Percentiles rank a stretch among this genome's conserved stretches.
Evolutionary conservation across 2,797 vertebrate species (phyloP).

Genomic region (Eurystomus glaucurus): DNA sequence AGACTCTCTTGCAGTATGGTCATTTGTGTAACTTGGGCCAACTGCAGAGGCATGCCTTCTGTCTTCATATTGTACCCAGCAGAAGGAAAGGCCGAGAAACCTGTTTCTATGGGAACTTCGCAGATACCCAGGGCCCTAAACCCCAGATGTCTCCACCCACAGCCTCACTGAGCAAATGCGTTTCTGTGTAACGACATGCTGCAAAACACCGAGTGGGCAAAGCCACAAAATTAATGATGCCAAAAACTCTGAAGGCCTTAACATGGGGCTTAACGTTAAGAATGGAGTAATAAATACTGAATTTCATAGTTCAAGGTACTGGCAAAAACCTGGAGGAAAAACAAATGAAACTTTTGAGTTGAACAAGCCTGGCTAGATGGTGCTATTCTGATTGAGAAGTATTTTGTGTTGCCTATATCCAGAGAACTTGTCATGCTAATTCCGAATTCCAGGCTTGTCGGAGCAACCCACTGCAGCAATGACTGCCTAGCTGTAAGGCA

Average conservation of each 20-base stretch:
- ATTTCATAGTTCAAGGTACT: neutral
- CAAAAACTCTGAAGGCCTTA: neutral
- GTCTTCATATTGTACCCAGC: neutral
- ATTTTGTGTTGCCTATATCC: neutral
- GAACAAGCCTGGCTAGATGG: neutral
- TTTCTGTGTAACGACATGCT: neutral
- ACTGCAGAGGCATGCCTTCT: neutral
- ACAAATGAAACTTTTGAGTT: neutral
- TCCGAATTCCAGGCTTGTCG: neutral
- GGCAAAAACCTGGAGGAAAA: neutral
- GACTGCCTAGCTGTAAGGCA: neutral
- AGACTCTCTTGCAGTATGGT: neutral
- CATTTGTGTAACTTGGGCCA: neutral
- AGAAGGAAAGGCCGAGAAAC: neutral
- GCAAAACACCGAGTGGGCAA: neutral
- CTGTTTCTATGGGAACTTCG: neutral
- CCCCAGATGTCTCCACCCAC: neutral
- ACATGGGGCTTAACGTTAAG: neutral
- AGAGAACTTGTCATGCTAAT: neutral
- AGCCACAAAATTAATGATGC: neutral
- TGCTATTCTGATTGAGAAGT: neutral
- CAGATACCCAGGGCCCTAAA: neutral
- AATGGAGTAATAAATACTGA: neutral
- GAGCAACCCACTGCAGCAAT: neutral
- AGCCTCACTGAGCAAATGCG: neutral